These are phyloP conservation scores for Cyanoliseus patagonus DNA, from an alignment of 2,113 vertebrate species.

Conservation along the genomic window DNA sequence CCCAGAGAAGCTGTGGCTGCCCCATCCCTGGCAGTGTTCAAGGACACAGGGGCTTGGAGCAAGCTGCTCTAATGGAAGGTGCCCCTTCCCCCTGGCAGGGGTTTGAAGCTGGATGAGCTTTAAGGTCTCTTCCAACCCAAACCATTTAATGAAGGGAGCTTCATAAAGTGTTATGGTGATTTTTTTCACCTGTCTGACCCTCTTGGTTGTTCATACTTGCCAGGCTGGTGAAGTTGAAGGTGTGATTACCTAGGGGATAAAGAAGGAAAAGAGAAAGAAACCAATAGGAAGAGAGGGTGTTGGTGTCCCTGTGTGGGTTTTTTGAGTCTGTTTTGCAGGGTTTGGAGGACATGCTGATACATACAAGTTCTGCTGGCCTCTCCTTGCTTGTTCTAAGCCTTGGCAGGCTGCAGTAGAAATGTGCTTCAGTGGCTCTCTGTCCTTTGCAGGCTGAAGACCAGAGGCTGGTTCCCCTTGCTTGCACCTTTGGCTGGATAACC, in stretches of 20 bases:
- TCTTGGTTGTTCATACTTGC: neutral
- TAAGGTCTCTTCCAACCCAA: neutral
- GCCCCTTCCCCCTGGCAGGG: neutral
- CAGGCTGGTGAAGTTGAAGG: neutral
- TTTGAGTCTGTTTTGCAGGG: neutral
- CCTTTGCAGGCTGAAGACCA: neutral
- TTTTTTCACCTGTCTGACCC: neutral
- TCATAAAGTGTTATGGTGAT: neutral
- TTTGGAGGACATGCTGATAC: neutral
- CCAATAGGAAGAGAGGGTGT: neutral
- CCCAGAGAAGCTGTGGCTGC: too few relatives aligned
- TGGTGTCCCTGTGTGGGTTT: neutral
- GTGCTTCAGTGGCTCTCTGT: neutral
- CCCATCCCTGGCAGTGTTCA: too few relatives aligned
- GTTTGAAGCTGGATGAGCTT: neutral
- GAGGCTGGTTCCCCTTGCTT: neutral
- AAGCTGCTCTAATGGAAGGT: neutral
- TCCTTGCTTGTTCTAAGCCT: neutral
- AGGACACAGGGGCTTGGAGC: too few relatives aligned
- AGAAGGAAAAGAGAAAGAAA: neutral
- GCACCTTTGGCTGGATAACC: neutral
- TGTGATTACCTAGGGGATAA: neutral
- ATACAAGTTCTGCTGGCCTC: rapidly evolving
- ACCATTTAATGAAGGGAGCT: neutral
- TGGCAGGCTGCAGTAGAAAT: neutral